Percentiles rank a stretch among this genome's conserved stretches.
These are phyloP conservation scores for Pollimyrus isidori DNA, from an alignment of 2,113 vertebrate species.

Conservation along the genomic window DNA sequence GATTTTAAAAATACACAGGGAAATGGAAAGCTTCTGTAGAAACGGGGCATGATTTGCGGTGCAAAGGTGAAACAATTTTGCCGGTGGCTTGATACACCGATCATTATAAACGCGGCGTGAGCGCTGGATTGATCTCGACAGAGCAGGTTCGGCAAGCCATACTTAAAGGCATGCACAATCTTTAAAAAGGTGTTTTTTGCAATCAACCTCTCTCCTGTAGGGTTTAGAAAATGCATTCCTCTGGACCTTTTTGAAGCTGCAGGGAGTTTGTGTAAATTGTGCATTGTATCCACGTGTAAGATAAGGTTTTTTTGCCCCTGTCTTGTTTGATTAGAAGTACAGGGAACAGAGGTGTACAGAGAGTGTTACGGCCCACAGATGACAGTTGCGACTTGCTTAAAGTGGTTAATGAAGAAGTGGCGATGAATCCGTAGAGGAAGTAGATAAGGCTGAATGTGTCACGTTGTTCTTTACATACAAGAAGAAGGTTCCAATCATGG, in stretches of 20 bases:
- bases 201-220: neutral
- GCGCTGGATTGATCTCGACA: neutral
- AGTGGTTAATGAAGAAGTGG: neutral
- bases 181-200: neutral
- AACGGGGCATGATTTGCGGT: constrained; percentile 41
- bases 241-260: neutral
- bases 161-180: neutral
- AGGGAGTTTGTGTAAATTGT: neutral
- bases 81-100: constrained; percentile 48
- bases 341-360: neutral
- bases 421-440: neutral
- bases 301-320: neutral
- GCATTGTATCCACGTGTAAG: neutral
- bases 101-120: constrained; percentile 47
- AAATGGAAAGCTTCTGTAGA: constrained; percentile 34
- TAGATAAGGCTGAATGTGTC: neutral
- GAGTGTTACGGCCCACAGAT: neutral
- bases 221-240: neutral
- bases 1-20: constrained; percentile 25
- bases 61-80: constrained; percentile 56
- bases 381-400: neutral
- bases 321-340: neutral
- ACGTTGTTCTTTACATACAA: neutral
- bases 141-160: neutral
- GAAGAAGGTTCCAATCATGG: neutral